phyloP scores from a whole-genome alignment of 2,113 vertebrate species.

The Macrotus californicus region DNA sequence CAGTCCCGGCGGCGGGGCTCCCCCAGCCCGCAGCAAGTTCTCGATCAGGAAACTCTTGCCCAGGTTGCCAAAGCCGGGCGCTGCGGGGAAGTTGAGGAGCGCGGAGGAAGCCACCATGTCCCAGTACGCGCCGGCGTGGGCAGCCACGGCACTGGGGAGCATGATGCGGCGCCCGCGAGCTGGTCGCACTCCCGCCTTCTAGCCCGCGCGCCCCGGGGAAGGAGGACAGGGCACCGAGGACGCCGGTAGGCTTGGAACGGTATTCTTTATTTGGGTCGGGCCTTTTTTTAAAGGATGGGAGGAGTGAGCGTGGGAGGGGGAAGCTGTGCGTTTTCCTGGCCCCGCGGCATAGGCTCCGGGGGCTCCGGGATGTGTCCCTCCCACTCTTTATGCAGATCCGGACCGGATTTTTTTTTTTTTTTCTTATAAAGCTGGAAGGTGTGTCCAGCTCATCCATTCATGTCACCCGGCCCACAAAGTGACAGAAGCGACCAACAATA shows the following conservation, averaged over 20 bases:
- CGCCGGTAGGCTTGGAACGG: slow-evolving; percentile 1
- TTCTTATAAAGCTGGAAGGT: slow-evolving; percentile 86
- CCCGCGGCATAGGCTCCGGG: slow-evolving; percentile 76
- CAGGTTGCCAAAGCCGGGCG: slow-evolving; percentile 85
- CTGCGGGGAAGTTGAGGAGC: slow-evolving; percentile 73
- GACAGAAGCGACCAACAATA: slow-evolving; percentile 90
- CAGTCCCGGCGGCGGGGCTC: slow-evolving; percentile 69
- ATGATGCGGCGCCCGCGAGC: slow-evolving; percentile 72
- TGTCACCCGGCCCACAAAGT: slow-evolving; percentile 89
- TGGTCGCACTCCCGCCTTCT: neutral
- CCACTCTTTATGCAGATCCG: neutral
- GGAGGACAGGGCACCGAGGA: neutral
- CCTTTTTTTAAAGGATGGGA: slow-evolving; percentile 11
- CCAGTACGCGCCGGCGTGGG: slow-evolving; percentile 77
- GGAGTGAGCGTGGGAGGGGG: slow-evolving; percentile 30
- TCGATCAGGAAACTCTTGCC: slow-evolving; percentile 96
- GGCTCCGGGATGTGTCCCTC: slow-evolving; percentile 77
- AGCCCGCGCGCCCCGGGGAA: neutral
- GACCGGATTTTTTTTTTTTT: neutral
- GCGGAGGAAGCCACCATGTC: slow-evolving; percentile 83
- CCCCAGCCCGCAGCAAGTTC: slow-evolving; percentile 87
- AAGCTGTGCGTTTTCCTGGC: slow-evolving; percentile 43
- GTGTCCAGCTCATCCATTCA: slow-evolving; percentile 89
- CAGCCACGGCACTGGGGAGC: slow-evolving; percentile 80
- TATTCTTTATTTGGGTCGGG: slow-evolving; percentile 29